Evolutionary conservation across 2,797 vertebrate genomes (phyloP).

Genomic region (Pangasius macronema): DNA sequence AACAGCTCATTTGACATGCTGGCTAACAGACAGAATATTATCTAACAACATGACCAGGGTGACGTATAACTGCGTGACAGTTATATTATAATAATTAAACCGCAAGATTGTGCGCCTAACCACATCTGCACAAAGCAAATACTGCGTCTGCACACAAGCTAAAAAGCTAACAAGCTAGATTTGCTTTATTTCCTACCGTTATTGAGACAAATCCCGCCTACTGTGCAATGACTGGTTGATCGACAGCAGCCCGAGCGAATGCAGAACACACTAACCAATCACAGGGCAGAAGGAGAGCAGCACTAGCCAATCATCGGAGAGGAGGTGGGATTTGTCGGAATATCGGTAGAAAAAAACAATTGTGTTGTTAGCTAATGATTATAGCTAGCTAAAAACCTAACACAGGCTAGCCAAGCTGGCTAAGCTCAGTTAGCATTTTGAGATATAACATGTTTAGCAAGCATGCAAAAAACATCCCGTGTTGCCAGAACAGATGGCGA

Average conservation of each 20-base stretch:
- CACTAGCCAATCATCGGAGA: neutral
- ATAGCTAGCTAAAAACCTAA: neutral
- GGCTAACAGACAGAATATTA: neutral
- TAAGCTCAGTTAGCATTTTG: slow-evolving; percentile 3
- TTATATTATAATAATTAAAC: neutral
- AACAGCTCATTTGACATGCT: neutral
- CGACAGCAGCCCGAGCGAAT: neutral
- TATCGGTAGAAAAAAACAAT: neutral
- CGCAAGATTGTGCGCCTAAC: neutral
- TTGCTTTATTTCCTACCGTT: slow-evolving; percentile 6
- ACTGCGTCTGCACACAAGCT: neutral
- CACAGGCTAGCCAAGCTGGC: neutral
- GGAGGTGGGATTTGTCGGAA: neutral
- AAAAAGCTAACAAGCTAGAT: slow-evolving; percentile 3
- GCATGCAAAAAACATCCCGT: neutral
- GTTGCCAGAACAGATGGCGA: neutral
- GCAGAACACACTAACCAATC: neutral
- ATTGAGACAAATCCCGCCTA: neutral
- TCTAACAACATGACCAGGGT: neutral
- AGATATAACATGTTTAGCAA: neutral
- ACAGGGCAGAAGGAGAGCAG: too few relatives aligned
- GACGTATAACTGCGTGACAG: neutral
- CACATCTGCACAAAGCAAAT: slow-evolving; percentile 16
- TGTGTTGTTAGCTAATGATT: neutral
- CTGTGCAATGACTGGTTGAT: neutral